Evolutionary conservation across 2,888 invertebrate genomes (phyloP).

Genomic region (Julus scanicus): DNA sequence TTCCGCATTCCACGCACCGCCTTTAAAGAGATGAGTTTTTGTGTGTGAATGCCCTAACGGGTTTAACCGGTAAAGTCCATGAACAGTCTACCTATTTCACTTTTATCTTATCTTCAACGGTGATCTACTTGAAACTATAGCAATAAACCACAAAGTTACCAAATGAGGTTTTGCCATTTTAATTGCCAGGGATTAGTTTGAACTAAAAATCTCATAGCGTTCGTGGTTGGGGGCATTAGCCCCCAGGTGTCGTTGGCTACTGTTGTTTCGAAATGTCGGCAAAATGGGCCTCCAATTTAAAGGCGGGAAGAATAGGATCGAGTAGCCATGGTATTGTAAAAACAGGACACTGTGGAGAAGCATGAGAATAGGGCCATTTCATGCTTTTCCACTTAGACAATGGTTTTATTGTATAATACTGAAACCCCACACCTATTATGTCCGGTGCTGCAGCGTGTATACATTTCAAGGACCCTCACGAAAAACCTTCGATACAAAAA

Average conservation of each 20-base stretch:
- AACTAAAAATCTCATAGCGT: background rate
- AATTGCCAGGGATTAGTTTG: slow-evolving; percentile 16
- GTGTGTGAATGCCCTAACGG: background rate
- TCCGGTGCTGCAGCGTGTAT: background rate
- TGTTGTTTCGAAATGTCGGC: background rate
- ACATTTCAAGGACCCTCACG: background rate
- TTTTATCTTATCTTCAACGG: background rate
- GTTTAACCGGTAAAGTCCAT: slow-evolving; percentile 9
- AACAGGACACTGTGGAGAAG: slow-evolving; percentile 12
- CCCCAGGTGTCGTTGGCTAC: slow-evolving; percentile 15
- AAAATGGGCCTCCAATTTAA: slow-evolving; percentile 27
- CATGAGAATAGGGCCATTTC: slow-evolving; percentile 23
- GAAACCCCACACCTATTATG: background rate
- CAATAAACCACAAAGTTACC: slow-evolving; percentile 22
- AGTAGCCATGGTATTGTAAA: background rate
- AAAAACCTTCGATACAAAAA: too few relatives aligned
- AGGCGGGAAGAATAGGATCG: background rate
- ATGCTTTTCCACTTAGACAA: background rate
- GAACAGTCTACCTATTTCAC: background rate
- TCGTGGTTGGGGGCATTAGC: background rate
- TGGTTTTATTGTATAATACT: background rate
- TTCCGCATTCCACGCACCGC: slow-evolving; percentile 5
- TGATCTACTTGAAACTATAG: slow-evolving; percentile 6
- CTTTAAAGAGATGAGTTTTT: background rate
- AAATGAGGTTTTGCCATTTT: slow-evolving; percentile 16